These are phyloP conservation scores for Myotis lucifugus DNA, from an alignment of 2,113 vertebrate genomes.

Conservation along the genomic window DNA sequence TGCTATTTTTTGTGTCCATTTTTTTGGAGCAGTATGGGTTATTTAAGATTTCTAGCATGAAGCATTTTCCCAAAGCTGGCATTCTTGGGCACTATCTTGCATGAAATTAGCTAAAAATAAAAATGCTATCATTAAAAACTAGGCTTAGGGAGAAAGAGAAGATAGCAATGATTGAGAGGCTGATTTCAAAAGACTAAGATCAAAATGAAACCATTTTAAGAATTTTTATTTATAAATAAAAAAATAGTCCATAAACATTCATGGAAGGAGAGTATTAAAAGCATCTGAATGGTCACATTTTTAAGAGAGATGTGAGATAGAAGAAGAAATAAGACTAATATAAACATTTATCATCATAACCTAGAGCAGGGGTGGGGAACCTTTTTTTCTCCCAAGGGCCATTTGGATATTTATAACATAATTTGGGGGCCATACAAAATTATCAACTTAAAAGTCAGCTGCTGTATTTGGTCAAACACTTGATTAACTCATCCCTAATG, in stretches of 20 bases:
- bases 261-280: background rate
- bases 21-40: background rate
- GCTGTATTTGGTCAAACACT: too few species aligned
- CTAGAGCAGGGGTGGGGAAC: background rate
- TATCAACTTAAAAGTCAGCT: too few species aligned
- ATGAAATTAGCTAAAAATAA: slow-evolving; percentile 12
- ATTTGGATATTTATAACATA: too few species aligned
- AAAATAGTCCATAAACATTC: background rate
- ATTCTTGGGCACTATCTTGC: background rate
- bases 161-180: background rate
- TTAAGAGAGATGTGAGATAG: background rate
- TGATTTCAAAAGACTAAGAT: background rate
- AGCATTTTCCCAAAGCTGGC: background rate
- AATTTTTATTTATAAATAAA: background rate
- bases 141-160: background rate
- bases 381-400: too few species aligned
- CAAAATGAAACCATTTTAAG: slow-evolving; percentile 39
- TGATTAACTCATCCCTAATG: too few species aligned
- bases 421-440: too few species aligned
- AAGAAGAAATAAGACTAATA: background rate
- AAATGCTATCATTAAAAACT: background rate
- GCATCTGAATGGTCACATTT: background rate
- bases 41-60: background rate
- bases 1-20: background rate
- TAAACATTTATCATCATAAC: background rate